Percentiles rank a stretch among this genome's conserved stretches.
phyloP scores from a whole-genome alignment of 2,113 vertebrate species.

The Prinia subflava region DNA sequence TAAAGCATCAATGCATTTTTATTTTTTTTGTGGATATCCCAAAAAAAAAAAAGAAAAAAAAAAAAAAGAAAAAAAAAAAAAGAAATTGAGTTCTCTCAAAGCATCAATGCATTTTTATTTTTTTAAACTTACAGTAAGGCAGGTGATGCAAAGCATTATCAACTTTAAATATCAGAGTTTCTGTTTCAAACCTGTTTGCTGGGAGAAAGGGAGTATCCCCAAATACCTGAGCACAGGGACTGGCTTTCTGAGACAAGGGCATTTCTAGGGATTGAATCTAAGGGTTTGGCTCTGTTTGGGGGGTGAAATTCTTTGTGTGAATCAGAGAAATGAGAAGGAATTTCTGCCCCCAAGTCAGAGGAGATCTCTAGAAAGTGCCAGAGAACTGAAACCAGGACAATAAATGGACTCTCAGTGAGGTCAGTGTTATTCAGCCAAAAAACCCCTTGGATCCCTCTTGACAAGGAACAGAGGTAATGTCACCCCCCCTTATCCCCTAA shows the following conservation, averaged over 20 bases:
- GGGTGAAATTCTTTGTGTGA: not conserved
- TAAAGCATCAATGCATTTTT: not conserved
- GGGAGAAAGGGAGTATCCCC: not conserved
- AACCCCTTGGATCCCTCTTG: not conserved
- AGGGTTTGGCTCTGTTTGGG: not conserved
- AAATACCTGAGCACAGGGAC: not conserved
- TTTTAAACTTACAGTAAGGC: not conserved
- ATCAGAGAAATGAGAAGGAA: not conserved
- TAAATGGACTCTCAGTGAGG: not conserved
- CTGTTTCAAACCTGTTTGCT: not conserved
- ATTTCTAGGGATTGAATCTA: not conserved
- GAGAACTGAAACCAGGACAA: not conserved
- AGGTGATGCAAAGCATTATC: not conserved
- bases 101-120: not conserved
- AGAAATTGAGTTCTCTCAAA: not conserved
- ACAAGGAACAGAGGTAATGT: not conserved
- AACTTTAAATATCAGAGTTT: not conserved
- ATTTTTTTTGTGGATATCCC: too few relatives aligned
- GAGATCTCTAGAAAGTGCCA: not conserved
- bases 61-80: too few relatives aligned
- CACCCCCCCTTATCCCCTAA: not conserved
- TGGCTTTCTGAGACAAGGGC: not conserved
- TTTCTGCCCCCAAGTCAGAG: not conserved
- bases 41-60: too few relatives aligned
- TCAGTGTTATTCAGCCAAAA: not conserved